Evolutionary conservation across 2,888 invertebrate species (phyloP).

Genomic region (Plagodis pulveraria): DNA sequence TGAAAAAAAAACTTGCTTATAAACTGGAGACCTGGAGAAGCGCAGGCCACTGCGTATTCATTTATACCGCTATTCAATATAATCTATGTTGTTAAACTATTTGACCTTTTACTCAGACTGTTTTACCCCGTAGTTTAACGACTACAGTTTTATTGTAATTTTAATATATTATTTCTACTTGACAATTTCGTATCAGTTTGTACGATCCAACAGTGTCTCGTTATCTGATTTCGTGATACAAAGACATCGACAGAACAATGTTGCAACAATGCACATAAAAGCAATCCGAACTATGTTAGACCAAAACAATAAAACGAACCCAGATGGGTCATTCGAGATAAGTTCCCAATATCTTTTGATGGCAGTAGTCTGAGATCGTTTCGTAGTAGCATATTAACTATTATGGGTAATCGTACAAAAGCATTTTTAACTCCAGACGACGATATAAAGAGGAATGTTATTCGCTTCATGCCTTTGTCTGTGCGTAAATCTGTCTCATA

Average conservation of each 20-base stretch:
- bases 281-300: slow-evolving; percentile 21
- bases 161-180: neutral
- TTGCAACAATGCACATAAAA: slow-evolving; percentile 25
- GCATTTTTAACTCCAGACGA: too few relatives aligned
- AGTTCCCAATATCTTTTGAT: slow-evolving; percentile 26
- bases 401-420: neutral
- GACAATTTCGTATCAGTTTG: neutral
- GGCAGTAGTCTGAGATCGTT: slow-evolving; percentile 12
- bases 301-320: slow-evolving; percentile 32
- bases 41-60: too few relatives aligned
- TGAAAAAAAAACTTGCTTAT: too few relatives aligned
- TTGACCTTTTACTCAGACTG: too few relatives aligned
- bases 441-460: too few relatives aligned
- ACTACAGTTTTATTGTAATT: too few relatives aligned
- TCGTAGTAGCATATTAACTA: slow-evolving; percentile 3
- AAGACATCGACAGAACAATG: slow-evolving; percentile 16
- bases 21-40: too few relatives aligned
- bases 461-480: too few relatives aligned
- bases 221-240: slow-evolving; percentile 16
- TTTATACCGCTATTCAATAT: too few relatives aligned
- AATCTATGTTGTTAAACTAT: too few relatives aligned
- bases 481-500: too few relatives aligned
- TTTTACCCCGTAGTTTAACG: too few relatives aligned
- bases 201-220: slow-evolving; percentile 6
- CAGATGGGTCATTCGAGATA: slow-evolving; percentile 34